Conservation (phyloP, 2,113 vertebrate genomes). For the Physeter macrocephalus region DNA sequence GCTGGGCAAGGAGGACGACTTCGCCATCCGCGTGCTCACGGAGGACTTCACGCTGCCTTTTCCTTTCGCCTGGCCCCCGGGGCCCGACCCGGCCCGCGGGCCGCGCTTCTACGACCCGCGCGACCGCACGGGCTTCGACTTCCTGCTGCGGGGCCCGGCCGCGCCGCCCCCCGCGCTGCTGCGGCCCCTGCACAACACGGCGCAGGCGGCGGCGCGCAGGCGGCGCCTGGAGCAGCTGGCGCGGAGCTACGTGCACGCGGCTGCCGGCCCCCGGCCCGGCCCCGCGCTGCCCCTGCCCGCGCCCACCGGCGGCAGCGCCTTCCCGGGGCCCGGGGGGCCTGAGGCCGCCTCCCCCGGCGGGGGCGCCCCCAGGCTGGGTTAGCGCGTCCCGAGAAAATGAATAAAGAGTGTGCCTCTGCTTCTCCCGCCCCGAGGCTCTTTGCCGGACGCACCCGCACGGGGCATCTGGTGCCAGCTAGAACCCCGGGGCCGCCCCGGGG, state of each 20-base stretch:
- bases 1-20: slow-evolving; percentile 74
- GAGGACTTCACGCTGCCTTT: slow-evolving; percentile 78
- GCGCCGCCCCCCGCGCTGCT: slow-evolving; percentile 65
- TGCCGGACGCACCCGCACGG: accelerated
- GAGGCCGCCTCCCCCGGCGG: background rate
- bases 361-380: background rate
- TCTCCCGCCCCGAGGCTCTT: accelerated
- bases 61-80: slow-evolving; percentile 69
- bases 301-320: accelerated
- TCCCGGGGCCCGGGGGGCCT: background rate
- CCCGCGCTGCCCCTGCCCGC: background rate
- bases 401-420: slow-evolving; percentile 1
- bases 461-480: background rate
- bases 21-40: slow-evolving; percentile 75
- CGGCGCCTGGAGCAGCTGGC: slow-evolving; percentile 67
- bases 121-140: slow-evolving; percentile 68
- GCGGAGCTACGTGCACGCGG: slow-evolving; percentile 3
- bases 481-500: accelerated
- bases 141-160: slow-evolving; percentile 67
- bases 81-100: slow-evolving; percentile 12
- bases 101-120: slow-evolving; percentile 56
- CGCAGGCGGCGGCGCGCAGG: slow-evolving; percentile 72
- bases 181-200: slow-evolving; percentile 66
- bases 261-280: background rate
- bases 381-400: background rate